These are phyloP conservation scores for Tuberolachnus salignus DNA, from an alignment of 2,888 invertebrate genomes.

Conservation along the genomic window DNA sequence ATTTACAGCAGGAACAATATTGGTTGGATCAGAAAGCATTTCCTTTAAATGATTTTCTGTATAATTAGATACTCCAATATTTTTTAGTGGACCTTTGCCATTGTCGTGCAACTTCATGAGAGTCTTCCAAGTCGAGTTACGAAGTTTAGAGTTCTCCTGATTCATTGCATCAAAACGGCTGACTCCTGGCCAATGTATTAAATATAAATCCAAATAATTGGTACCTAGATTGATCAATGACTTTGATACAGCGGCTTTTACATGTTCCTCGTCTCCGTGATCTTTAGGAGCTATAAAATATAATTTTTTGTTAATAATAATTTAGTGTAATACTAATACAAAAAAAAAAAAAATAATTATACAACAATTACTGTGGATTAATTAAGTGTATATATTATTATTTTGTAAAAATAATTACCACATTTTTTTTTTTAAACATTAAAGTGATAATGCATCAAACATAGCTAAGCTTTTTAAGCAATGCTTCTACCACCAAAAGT, in stretches of 20 bases:
- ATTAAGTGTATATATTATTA: neutral
- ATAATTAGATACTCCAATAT: slow-evolving; percentile 85
- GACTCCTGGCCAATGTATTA: slow-evolving; percentile 83
- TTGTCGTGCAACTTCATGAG: slow-evolving; percentile 70
- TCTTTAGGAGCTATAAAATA: slow-evolving; percentile 59
- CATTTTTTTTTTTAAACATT: neutral
- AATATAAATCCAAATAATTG: slow-evolving; percentile 76
- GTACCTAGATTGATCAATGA: slow-evolving; percentile 71
- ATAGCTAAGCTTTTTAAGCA: neutral
- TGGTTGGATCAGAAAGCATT: slow-evolving; percentile 66
- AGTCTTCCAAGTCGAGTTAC: slow-evolving; percentile 73
- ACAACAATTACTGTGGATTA: no score
- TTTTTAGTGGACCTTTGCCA: slow-evolving; percentile 67
- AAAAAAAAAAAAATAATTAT: neutral
- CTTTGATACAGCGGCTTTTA: slow-evolving; percentile 57
- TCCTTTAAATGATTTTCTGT: slow-evolving; percentile 73
- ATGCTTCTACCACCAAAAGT: neutral
- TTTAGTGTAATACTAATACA: neutral
- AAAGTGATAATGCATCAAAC: no score
- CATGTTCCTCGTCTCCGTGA: slow-evolving; percentile 58
- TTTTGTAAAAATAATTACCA: neutral
- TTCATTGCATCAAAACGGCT: slow-evolving; percentile 66
- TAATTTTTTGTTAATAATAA: neutral
- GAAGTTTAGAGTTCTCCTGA: slow-evolving; percentile 66
- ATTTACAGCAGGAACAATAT: slow-evolving; percentile 73